Base-by-base conservation (phyloP, 1,140 invertebrate genomes). In the Arctopsyche grandis region DNA sequence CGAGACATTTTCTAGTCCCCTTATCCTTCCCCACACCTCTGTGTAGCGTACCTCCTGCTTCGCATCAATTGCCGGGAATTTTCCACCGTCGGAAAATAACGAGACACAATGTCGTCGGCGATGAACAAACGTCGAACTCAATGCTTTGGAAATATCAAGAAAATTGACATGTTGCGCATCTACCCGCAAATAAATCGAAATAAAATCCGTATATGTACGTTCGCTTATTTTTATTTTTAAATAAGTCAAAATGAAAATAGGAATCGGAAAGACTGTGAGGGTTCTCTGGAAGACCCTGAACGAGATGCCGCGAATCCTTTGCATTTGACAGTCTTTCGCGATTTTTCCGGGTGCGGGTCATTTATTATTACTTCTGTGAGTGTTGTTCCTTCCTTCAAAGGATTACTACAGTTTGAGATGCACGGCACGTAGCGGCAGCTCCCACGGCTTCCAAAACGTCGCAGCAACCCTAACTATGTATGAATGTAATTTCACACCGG, bases 91-190 rank as follows among this genome's bases (percentile, higher is more conserved):
- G 69, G 12, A 71, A 69, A 29, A n/a, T 71, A 71, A 71, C 69
- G 69, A 71, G 24, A 71, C 69, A 71, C 69, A 71, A 71, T 44
- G 38, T n/a, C 52, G 19, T 71, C 10, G 26, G 29, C 9, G 69
- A 71, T 3, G 69, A 44, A 43, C 69, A 44, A 26, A 26, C 69
- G 69, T 66, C 69, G 22, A 29, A 71, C 38, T 26, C 69, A 71
- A 71, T 71, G 69, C 69, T 71, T 71, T 71, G 69, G 69, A 71
- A 71, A 71, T 71, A 71, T 71, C 69, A 71, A 71, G 69, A 21
- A 71, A 71, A 71, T 71, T 71, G 69, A 71, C 69, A 71, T 26
- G 22, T 69, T 56, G 14, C 52, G 10, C 63, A 19, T n/a, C 63
- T 19, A 19, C n/a, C 5, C 69, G 69, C 69, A 43, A 44, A 71